Percentiles rank a stretch among this genome's conserved stretches.
These are phyloP conservation scores for Stomatorhinus ivindoensis DNA, from an alignment of 2,113 vertebrate species.

Conservation along the genomic window DNA sequence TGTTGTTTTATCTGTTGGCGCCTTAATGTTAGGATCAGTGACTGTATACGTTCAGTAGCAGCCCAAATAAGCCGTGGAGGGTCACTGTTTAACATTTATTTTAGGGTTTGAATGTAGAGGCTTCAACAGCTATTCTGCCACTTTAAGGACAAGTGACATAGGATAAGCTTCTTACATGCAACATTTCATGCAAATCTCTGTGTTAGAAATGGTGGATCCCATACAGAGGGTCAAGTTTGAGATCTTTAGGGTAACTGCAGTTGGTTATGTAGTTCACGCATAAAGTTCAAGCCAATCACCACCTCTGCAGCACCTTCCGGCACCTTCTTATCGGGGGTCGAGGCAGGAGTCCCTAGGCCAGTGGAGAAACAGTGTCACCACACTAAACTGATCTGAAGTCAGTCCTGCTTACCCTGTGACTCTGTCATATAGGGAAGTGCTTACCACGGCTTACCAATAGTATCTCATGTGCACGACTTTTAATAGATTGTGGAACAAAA, in stretches of 20 bases:
- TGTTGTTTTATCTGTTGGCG: background rate
- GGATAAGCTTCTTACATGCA: background rate
- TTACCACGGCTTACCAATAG: background rate
- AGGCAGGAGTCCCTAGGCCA: background rate
- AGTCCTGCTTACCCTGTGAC: background rate
- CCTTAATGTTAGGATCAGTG: background rate
- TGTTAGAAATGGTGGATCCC: background rate
- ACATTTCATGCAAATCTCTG: background rate
- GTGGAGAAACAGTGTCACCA: background rate
- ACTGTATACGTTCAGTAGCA: background rate
- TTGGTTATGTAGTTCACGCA: too few species aligned
- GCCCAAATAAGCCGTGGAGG: background rate
- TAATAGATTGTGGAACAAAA: slow-evolving; percentile 4
- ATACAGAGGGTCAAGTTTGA: background rate
- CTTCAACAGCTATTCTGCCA: background rate
- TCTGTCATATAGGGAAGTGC: background rate
- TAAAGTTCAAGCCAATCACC: background rate
- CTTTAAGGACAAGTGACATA: background rate
- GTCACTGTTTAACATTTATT: background rate
- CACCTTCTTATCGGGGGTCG: background rate
- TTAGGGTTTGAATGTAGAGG: background rate
- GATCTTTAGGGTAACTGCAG: background rate
- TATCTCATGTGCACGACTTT: background rate
- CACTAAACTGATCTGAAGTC: background rate
- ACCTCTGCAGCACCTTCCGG: background rate